These are phyloP conservation scores for Rhinophrynus dorsalis DNA, from an alignment of 2,797 vertebrate genomes.

Conservation along the genomic window DNA sequence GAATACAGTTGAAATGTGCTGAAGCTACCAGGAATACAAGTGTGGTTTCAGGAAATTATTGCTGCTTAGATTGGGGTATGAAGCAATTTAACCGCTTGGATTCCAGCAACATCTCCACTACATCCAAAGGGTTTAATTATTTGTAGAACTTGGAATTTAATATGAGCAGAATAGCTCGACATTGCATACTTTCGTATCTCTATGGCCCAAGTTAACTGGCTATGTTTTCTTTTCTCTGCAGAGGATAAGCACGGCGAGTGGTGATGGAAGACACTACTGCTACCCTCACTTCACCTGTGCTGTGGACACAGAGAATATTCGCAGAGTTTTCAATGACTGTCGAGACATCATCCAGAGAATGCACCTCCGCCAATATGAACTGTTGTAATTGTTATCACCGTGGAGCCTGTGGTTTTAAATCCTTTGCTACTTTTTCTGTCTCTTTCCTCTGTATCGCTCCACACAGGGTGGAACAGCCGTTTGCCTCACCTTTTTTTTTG, in stretches of 20 bases:
- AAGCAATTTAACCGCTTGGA: too few species aligned
- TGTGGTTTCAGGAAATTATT: too few species aligned
- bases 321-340: slow-evolving; percentile 94
- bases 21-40: too few species aligned
- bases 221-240: slow-evolving; percentile 54
- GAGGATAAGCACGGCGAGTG: slow-evolving; percentile 93
- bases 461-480: slow-evolving; percentile 77
- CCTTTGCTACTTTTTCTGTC: slow-evolving; percentile 62
- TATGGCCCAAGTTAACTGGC: neutral
- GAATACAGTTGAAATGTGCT: too few species aligned
- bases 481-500: slow-evolving; percentile 72
- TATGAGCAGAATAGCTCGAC: too few species aligned
- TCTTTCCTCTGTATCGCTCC: slow-evolving; percentile 59
- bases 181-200: too few species aligned
- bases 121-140: too few species aligned
- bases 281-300: slow-evolving; percentile 97
- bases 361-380: slow-evolving; percentile 95
- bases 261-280: slow-evolving; percentile 90
- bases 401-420: slow-evolving; percentile 75
- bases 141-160: too few species aligned
- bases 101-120: too few species aligned
- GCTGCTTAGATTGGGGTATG: too few species aligned
- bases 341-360: slow-evolving; percentile 97
- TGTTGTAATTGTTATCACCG: slow-evolving; percentile 81
- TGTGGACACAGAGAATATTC: slow-evolving; percentile 94